Conservation (phyloP, 2,113 vertebrate genomes). For the Anolis sagrei region DNA sequence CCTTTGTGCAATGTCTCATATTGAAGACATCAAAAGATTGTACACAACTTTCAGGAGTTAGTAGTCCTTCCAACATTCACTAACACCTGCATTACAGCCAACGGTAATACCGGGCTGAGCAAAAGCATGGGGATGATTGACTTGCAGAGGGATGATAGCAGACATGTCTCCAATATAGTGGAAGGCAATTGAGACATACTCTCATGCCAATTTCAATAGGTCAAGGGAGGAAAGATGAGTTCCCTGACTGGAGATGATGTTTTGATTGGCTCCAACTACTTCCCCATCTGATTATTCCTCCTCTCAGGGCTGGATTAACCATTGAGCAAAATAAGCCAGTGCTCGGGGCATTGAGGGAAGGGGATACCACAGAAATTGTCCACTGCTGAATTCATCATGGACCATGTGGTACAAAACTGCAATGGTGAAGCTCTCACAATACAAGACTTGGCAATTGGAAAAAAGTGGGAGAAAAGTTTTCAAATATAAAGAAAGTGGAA, state of each 20-base stretch:
- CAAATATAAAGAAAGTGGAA: too few species aligned
- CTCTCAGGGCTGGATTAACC: too few species aligned
- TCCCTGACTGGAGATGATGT: neutral
- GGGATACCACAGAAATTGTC: too few species aligned
- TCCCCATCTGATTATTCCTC: too few species aligned
- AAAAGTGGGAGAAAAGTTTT: too few species aligned
- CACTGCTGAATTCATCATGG: too few species aligned
- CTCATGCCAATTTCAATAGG: neutral
- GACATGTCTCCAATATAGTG: neutral
- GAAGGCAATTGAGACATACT: neutral
- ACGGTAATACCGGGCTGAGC: conserved; percentile 27
- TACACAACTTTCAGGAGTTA: neutral
- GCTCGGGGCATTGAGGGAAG: too few species aligned
- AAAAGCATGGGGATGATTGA: conserved; percentile 24
- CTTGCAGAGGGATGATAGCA: neutral
- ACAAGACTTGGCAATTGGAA: too few species aligned
- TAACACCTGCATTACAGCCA: conserved; percentile 21
- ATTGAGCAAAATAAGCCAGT: too few species aligned
- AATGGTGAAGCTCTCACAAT: too few species aligned
- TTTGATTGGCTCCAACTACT: too few species aligned
- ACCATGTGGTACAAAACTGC: too few species aligned
- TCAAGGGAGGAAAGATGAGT: neutral
- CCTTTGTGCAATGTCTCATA: neutral
- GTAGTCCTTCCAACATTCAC: conserved; percentile 38
- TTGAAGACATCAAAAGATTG: conserved; percentile 17